These are phyloP conservation scores for Gallinago nigripennis DNA, from an alignment of 2,797 vertebrate genomes.

Conservation along the genomic window DNA sequence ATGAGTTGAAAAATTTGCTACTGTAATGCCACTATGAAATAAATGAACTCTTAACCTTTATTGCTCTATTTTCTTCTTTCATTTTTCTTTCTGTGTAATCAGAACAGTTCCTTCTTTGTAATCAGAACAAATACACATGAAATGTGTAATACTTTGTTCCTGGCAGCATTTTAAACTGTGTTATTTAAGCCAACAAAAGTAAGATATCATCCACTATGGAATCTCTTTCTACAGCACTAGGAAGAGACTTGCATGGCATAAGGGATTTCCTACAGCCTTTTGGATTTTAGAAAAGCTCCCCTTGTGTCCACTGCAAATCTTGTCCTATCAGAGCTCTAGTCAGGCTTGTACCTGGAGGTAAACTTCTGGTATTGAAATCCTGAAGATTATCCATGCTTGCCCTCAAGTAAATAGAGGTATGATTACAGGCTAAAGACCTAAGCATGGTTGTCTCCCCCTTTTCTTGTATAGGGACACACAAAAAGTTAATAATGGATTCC, in stretches of 20 bases:
- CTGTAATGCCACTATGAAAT: slow-evolving; percentile 12
- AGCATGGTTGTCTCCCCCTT: not conserved
- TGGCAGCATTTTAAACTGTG: not conserved
- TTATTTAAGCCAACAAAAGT: not conserved
- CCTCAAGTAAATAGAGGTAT: not conserved
- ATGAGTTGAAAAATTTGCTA: not conserved
- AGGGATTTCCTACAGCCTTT: not conserved
- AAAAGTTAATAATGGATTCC: not conserved
- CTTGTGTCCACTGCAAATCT: not conserved
- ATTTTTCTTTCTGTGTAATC: not conserved
- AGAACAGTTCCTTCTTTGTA: not conserved
- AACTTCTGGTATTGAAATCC: not conserved
- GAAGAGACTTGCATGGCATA: not conserved
- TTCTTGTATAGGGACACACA: not conserved
- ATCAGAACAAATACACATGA: not conserved
- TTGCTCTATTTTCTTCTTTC: not conserved
- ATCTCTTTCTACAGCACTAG: not conserved
- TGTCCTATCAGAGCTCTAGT: not conserved
- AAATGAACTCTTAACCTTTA: slow-evolving; percentile 31
- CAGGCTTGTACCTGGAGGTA: not conserved
- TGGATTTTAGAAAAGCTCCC: not conserved
- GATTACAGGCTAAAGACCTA: not conserved
- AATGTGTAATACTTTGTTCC: not conserved
- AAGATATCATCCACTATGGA: not conserved
- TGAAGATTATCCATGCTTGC: not conserved